A percentile compares a stretch with the other conserved stretches of the same genome.
Conservation (phyloP, 2,113 vertebrate genomes). For the Perca schrenkii region DNA sequence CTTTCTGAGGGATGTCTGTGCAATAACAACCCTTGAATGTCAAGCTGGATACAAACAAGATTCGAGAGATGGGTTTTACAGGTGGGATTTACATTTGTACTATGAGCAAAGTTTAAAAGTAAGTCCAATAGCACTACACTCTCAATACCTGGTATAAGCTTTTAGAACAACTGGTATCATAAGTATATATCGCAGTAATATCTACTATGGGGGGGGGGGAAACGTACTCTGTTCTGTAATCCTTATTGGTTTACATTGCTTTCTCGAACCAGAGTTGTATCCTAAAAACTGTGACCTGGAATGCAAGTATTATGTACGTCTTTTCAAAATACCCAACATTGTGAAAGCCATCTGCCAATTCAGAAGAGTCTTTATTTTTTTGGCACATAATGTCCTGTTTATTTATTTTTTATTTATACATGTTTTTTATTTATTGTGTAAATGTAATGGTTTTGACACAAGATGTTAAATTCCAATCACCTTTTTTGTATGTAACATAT, state of each 20-base stretch:
- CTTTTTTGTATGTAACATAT: constrained; percentile 84
- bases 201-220: constrained; percentile 55
- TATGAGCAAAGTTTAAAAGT: constrained; percentile 67
- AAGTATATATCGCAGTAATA: constrained; percentile 77
- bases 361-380: constrained; percentile 80
- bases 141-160: constrained; percentile 85
- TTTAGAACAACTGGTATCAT: constrained; percentile 80
- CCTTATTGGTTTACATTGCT: constrained; percentile 81
- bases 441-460: constrained; percentile 81
- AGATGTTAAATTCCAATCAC: constrained; percentile 82
- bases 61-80: constrained; percentile 63
- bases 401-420: constrained; percentile 87
- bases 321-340: constrained; percentile 80
- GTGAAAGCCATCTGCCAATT: constrained; percentile 83
- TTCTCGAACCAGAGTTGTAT: constrained; percentile 79
- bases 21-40: constrained; percentile 86
- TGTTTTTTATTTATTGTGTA: constrained; percentile 85
- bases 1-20: constrained; percentile 84
- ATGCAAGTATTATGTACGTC: constrained; percentile 82
- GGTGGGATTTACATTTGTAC: constrained; percentile 71
- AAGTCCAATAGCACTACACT: constrained; percentile 81
- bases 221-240: constrained; percentile 78
- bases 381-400: constrained; percentile 83
- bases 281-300: constrained; percentile 86
- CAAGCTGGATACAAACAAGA: constrained; percentile 76